Percentiles rank a stretch among this genome's conserved stretches.
Conservation (phyloP, 2,113 vertebrate species). For the Halcyon malimbica region DNA sequence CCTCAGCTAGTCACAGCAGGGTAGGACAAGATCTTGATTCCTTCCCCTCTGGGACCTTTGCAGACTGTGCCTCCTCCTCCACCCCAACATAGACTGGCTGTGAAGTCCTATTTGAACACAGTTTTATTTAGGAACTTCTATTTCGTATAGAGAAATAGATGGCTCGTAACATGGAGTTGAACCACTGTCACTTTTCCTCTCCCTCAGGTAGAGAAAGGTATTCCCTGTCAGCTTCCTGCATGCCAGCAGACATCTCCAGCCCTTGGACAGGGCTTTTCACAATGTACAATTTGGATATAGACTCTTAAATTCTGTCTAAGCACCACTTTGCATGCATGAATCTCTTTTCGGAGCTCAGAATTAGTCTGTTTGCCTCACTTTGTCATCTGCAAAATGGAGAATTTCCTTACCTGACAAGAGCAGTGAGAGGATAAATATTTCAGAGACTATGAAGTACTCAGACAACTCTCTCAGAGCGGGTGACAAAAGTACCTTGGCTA, state of each 20-base stretch:
- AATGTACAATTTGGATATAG: not conserved
- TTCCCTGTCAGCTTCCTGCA: not conserved
- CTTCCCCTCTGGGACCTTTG: not conserved
- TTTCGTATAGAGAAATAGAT: not conserved
- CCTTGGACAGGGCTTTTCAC: not conserved
- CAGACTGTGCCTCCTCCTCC: not conserved
- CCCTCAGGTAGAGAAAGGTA: not conserved
- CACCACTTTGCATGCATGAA: slow-evolving; percentile 10
- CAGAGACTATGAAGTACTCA: slow-evolving; percentile 10
- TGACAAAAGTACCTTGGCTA: slow-evolving; percentile 34
- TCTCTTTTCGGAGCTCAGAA: not conserved
- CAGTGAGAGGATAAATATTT: slow-evolving; percentile 57
- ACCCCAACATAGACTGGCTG: not conserved
- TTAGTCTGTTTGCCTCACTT: not conserved
- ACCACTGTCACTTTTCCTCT: not conserved
- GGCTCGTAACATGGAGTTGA: not conserved
- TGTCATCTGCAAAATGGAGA: slow-evolving; percentile 39
- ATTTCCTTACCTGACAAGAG: slow-evolving; percentile 51
- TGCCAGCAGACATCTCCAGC: not conserved
- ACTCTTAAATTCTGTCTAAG: slow-evolving; percentile 12
- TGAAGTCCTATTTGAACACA: not conserved
- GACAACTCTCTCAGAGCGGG: not conserved
- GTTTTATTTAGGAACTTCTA: not conserved
- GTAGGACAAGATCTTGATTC: not conserved
- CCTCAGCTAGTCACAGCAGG: not conserved